Evolutionary conservation across 2,888 invertebrate species (phyloP), one percentile per base, ranked within the genome.

Genomic region (Tipula unca): DNA sequence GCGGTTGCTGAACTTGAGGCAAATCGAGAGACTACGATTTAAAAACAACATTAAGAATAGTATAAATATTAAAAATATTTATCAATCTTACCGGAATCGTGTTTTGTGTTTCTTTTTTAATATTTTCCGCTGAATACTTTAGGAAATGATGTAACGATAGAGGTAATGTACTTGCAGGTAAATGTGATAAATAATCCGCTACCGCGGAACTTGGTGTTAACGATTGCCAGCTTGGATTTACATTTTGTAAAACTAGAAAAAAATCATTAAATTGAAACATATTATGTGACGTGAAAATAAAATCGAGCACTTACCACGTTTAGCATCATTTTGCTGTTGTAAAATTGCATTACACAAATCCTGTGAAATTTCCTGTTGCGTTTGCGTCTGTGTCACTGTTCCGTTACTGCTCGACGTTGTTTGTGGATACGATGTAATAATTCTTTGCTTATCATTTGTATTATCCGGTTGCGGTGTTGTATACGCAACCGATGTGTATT

Each of bases 111-210:
- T 96, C 96, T 87, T 96, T 94, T 89, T 96, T 96, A 87, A 94
- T 94, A 86, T 93, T 95, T 88, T 94, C 94, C 0, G 94, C 94
- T 1, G 96, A 96, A 90, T 96, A 96, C 90, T 96, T 96, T 48
- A 96, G 92, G 88, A 96, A 94, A 89, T 96, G 96, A 89, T 96
- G 96, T 85, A 96, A 91, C 32, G 96, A 96, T 86, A 96, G 90
- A 0, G 96, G 96, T 87, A 95, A 89, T 29, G 94, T 94, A 82
- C 94, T 94, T 85, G 95, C 94, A 84, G 95, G 94, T 87, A 96
- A 91, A 86, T 96, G 95, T 8, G 96, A 96, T 86, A 96, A 92
- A 90, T 96, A 96, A 91, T 96, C 96, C 10, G 96, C 96, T 8
- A 96, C 96, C 0, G 96, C 95, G 0, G 95, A 95, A 85, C 96